These are phyloP conservation scores for Fistularia tabacaria DNA, from an alignment of 2,797 vertebrate genomes.

Conservation along the genomic window DNA sequence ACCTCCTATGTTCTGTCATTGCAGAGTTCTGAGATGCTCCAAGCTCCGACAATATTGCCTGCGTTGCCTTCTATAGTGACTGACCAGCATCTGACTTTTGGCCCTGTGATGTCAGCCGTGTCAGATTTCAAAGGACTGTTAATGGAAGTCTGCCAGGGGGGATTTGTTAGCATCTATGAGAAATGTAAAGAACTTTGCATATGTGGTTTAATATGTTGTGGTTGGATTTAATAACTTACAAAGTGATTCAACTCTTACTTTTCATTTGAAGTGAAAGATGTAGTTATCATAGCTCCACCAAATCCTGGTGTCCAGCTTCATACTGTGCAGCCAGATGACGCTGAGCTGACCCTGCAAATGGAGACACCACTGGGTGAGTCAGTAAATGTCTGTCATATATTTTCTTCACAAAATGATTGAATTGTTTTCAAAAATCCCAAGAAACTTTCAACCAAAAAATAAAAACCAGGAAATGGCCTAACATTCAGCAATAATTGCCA, in stretches of 20 bases:
- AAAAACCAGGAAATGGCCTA: no score
- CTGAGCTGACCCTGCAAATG: constrained; percentile 2
- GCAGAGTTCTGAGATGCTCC: constrained; percentile 67
- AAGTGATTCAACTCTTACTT: no score
- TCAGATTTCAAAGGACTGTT: constrained; percentile 70
- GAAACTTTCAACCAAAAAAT: no score
- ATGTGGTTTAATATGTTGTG: constrained; percentile 5
- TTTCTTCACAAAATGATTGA: not conserved
- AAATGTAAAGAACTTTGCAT: constrained; percentile 53
- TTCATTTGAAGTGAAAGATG: constrained; percentile 59
- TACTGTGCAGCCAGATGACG: not conserved
- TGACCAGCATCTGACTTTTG: constrained; percentile 60
- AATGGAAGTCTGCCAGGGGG: constrained; percentile 73
- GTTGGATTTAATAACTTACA: no score
- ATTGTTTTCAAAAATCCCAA: no score
- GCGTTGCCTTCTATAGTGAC: constrained; percentile 44
- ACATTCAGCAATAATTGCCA: no score
- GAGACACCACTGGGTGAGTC: constrained; percentile 41
- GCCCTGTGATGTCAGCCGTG: constrained; percentile 59
- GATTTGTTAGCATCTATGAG: constrained; percentile 73
- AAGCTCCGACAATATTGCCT: constrained; percentile 41
- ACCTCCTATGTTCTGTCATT: not conserved
- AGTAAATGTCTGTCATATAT: not conserved
- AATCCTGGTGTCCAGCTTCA: constrained; percentile 21
- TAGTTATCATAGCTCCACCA: constrained; percentile 54